Percentiles rank a stretch among this genome's conserved stretches.
Conservation (phyloP, 2,888 invertebrate genomes). For the Gymnoscelis rufifasciata region DNA sequence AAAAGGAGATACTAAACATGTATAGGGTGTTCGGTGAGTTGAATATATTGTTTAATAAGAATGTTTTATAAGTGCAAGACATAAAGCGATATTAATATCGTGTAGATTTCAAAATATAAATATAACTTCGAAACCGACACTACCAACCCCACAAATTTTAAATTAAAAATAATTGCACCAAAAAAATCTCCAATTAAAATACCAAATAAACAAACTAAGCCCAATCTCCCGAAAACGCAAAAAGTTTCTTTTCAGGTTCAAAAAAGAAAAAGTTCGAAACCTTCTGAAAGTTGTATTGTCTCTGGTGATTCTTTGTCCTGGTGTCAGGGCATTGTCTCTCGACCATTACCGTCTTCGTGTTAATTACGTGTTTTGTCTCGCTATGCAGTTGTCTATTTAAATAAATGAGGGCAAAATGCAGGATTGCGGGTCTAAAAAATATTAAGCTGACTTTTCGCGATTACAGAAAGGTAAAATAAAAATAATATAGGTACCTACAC, state of each 20-base stretch:
- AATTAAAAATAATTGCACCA: slow-evolving; percentile 1
- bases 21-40: too few relatives aligned
- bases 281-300: slow-evolving; percentile 12
- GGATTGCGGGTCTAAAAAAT: not conserved
- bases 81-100: too few relatives aligned
- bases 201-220: slow-evolving; percentile 17
- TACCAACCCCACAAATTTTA: not conserved
- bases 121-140: too few relatives aligned
- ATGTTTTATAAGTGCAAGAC: too few relatives aligned
- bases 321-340: slow-evolving; percentile 27
- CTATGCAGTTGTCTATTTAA: slow-evolving; percentile 22
- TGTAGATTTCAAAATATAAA: too few relatives aligned
- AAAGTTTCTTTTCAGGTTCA: slow-evolving; percentile 19
- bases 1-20: too few relatives aligned
- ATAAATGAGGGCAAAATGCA: slow-evolving; percentile 3
- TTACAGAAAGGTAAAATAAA: too few relatives aligned
- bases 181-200: slow-evolving; percentile 18
- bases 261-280: slow-evolving; percentile 15
- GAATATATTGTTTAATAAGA: too few relatives aligned
- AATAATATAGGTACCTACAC: too few relatives aligned
- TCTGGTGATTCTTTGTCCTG: slow-evolving; percentile 20
- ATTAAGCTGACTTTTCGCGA: not conserved
- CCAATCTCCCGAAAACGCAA: slow-evolving; percentile 26
- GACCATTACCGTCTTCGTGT: slow-evolving; percentile 31
- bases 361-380: slow-evolving; percentile 34